Evolutionary conservation across 64 coral and sea anemone genomes (phyloP), one percentile per base, ranked within the genome.

Genomic region (Trachythela sp.): DNA sequence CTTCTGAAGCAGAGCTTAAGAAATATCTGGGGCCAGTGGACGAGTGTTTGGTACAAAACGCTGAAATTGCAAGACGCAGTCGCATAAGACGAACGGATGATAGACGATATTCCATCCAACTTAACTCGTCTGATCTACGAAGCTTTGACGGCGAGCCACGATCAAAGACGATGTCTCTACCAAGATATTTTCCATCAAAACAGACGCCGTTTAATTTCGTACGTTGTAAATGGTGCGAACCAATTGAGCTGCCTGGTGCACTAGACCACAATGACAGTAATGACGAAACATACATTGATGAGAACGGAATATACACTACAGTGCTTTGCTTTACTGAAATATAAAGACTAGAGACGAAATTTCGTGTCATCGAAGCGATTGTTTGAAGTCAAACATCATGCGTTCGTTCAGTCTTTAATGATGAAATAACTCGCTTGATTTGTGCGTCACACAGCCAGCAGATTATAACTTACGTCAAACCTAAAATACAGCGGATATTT

Each of bases 301-400:
- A 80, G 13, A 35, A 80, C 35, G 75, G 75, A 37, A 80, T 80
- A 34, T 80, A 80, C 75, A 80, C 75, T 15, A 80, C 75, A 36
- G 75, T 37, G 33, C 75, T 80, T 35, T 80, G 75, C 35, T 80
- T 80, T 80, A 80, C 75, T 29, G 75, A 80, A 30, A 80, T 80
- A 39, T 80, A 80, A 18, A 80, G 0, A 80, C 42, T 11, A 4
- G 11, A 45, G 4, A 6, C 42, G 11, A 45, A 11, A 45, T 6
- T 45, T 45, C 11, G 42, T 45, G 11, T 45, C 4, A 11, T 45
- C 11, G 42, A 45, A 6, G 4, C 42, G 11, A 45, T 45, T 45
- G 42, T 45, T 45, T 11, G 11, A 45, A 4, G 4, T 45, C 11
- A 11, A 45, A 45, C 11, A 45, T 45, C 42, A 4, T 4, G 4